Evolutionary conservation across 2,888 invertebrate genomes (phyloP), one percentile per base, ranked within the genome.

Genomic region (Drosophila gaucha): DNA sequence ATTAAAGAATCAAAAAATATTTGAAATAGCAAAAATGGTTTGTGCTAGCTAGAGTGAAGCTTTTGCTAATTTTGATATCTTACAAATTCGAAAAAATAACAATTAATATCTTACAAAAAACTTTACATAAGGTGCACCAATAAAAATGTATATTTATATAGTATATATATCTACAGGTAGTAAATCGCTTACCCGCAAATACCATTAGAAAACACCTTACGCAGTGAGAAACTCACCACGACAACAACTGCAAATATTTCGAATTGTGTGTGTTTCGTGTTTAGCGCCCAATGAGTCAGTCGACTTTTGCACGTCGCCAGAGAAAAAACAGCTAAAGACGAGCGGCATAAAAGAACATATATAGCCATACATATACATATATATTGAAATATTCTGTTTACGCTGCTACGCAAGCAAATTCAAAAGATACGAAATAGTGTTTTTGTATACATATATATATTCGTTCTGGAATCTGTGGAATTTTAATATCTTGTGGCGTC

Each of bases 381-480:
- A 41, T n/a, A 46, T 10, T 8, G 39, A 14, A 16, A 28, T 36
- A 18, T 38, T 57, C 69, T 82, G 73, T 86, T 83, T 86, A 86
- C 79, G 65, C 66, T 35, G 39, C 59, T 16, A 43, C 41, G 35
- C 44, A 44, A 31, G 24, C 62, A 55, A 41, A 74, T 56, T 56
- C 22, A 43, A 63, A 24, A 46, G 26, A 28, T 56, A 52, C 54
- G 38, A 87, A 65, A 83, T 71, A 69, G 60, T 75, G 66, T 76
- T 64, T 54, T 39, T 51, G n/a, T n/a, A n/a, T n/a, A n/a, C n/a
- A n/a, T 47, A 28, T 28, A 12, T 30, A 50, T 63, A 63, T 60
- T 38, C 54, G 68, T 50, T 67, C 85, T 86, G 88, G 88, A 86
- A 84, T 84, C 70, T 71, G 71, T 67, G 78, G 88, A 84, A 84